Conservation (phyloP, 30 jellyfish, hydroid and myxozoan species). For the Catostylus mosaicus region DNA sequence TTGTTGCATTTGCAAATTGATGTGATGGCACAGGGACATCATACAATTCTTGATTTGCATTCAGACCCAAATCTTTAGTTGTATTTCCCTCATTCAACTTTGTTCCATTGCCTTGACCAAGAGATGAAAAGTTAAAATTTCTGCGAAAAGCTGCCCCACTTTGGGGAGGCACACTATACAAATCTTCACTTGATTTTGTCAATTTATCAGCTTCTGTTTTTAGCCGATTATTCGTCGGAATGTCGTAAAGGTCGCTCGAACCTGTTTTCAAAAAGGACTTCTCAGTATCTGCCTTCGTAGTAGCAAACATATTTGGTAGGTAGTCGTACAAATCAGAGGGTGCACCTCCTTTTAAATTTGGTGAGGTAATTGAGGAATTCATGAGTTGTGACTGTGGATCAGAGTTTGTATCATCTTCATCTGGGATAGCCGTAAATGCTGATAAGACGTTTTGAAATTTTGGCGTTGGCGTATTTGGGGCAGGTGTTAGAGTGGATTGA, state of each 20-base stretch:
- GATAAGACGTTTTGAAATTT: constrained; percentile 57
- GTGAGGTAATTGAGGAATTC: constrained; percentile 6
- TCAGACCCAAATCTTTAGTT: not conserved
- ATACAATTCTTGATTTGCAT: constrained; percentile 20
- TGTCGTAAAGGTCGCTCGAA: not conserved
- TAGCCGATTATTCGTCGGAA: not conserved
- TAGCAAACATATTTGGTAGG: not conserved
- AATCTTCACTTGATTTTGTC: constrained; percentile 5
- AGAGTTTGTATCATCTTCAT: not conserved
- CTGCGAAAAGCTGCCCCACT: constrained; percentile 7
- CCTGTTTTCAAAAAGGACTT: not conserved
- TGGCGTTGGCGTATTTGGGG: constrained; percentile 34
- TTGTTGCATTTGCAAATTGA: not conserved
- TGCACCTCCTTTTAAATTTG: constrained; percentile 17
- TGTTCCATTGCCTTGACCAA: not conserved
- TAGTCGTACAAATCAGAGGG: constrained; percentile 26
- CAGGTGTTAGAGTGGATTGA: constrained; percentile 13
- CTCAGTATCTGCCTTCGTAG: not conserved
- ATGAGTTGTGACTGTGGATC: not conserved
- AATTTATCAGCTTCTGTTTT: not conserved
- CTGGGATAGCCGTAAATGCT: constrained; percentile 69
- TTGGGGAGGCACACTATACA: not conserved
- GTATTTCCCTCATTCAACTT: not conserved
- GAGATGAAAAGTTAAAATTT: constrained; percentile 11
- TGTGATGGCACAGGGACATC: constrained; percentile 37